Evolutionary conservation across 2,797 vertebrate species (phyloP).

Genomic region (Notolabrus celidotus): DNA sequence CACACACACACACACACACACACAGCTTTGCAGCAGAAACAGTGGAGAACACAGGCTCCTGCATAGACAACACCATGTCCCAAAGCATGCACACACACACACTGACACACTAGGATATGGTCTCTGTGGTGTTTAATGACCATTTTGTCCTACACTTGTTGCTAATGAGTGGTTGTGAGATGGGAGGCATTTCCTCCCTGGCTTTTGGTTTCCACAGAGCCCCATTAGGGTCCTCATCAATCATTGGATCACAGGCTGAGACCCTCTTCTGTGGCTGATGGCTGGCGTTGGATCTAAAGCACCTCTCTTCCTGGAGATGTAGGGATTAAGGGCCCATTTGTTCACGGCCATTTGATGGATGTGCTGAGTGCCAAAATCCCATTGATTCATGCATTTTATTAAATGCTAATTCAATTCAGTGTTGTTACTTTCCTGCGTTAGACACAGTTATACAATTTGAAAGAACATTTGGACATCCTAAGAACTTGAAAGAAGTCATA

Average conservation of each 20-base stretch:
- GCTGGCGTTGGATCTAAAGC: slow-evolving; percentile 46
- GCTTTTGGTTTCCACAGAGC: slow-evolving; percentile 47
- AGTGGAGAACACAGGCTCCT: slow-evolving; percentile 6
- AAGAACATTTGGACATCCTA: neutral
- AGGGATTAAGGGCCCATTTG: slow-evolving; percentile 41
- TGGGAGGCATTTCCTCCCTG: slow-evolving; percentile 70
- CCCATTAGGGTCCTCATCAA: slow-evolving; percentile 72
- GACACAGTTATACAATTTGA: neutral
- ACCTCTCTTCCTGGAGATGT: slow-evolving; percentile 53
- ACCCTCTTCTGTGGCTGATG: slow-evolving; percentile 48
- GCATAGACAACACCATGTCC: neutral
- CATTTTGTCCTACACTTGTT: slow-evolving; percentile 57
- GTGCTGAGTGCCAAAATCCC: slow-evolving; percentile 12
- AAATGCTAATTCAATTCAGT: neutral
- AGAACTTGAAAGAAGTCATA: too few species aligned
- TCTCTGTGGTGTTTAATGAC: slow-evolving; percentile 22
- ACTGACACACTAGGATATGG: neutral
- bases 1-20: slow-evolving; percentile 7
- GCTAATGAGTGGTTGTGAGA: slow-evolving; percentile 70
- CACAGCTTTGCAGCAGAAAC: slow-evolving; percentile 23
- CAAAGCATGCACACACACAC: neutral
- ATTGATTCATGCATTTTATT: neutral
- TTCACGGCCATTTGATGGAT: slow-evolving; percentile 31
- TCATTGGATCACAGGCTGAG: slow-evolving; percentile 63
- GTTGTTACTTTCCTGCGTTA: neutral